A percentile compares a stretch with the other conserved stretches of the same genome.
These are phyloP conservation scores for Pachydiplax longipennis DNA, from an alignment of 2,888 invertebrate species.

Conservation along the genomic window DNA sequence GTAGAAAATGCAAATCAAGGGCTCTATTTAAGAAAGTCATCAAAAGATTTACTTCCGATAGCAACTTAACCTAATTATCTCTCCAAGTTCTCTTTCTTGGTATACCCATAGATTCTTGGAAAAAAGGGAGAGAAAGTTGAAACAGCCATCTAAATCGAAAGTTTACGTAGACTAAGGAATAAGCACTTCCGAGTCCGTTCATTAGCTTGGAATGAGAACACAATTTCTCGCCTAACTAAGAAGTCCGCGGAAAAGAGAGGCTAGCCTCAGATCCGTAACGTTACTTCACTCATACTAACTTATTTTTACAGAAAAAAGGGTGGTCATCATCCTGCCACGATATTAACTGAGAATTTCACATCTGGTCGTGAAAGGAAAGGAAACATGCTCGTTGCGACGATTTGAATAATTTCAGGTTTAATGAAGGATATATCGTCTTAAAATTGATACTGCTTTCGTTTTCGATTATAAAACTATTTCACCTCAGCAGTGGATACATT, in stretches of 20 bases:
- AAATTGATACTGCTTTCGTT: too few species aligned
- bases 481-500: too few species aligned
- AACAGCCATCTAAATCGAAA: background rate
- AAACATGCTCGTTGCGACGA: too few species aligned
- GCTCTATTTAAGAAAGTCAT: background rate
- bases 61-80: background rate
- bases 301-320: background rate
- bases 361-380: too few species aligned
- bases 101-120: background rate
- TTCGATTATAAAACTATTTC: too few species aligned
- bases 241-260: background rate
- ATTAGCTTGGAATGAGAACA: background rate
- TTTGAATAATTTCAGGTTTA: too few species aligned
- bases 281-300: background rate
- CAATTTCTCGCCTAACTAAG: background rate
- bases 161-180: background rate
- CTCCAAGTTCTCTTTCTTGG: background rate
- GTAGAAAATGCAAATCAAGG: background rate
- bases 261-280: background rate
- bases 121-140: background rate
- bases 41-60: background rate
- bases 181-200: background rate
- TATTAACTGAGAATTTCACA: too few species aligned
- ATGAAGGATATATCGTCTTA: too few species aligned
- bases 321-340: background rate